Conservation (phyloP, 2,113 vertebrate species). For the Scophthalmus maximus region DNA sequence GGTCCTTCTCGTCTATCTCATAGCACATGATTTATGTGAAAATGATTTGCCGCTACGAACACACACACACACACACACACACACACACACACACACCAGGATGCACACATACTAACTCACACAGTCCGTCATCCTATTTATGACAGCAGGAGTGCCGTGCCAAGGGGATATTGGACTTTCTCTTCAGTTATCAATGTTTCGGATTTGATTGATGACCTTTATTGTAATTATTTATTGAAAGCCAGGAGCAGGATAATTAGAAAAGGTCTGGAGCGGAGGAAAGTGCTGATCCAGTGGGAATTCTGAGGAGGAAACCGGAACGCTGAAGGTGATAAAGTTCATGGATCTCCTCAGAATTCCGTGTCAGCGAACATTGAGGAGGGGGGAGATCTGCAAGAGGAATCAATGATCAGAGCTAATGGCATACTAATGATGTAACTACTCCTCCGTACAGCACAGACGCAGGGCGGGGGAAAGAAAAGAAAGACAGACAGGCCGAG, state of each 20-base stretch:
- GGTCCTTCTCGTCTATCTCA: slow-evolving; percentile 64
- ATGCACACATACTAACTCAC: slow-evolving; percentile 33
- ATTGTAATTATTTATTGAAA: slow-evolving; percentile 85
- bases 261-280: slow-evolving; percentile 76
- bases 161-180: slow-evolving; percentile 77
- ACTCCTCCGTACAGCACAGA: slow-evolving; percentile 52
- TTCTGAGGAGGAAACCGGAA: slow-evolving; percentile 73
- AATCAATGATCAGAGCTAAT: slow-evolving; percentile 82
- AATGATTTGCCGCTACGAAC: slow-evolving; percentile 61
- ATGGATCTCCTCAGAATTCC: slow-evolving; percentile 78
- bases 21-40: slow-evolving; percentile 75
- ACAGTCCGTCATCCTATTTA: slow-evolving; percentile 64
- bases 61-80: slow-evolving; percentile 25
- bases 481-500: background rate
- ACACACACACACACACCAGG: slow-evolving; percentile 10
- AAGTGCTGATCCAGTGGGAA: slow-evolving; percentile 81
- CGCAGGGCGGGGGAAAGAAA: background rate
- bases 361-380: slow-evolving; percentile 64
- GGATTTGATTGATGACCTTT: slow-evolving; percentile 80
- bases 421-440: slow-evolving; percentile 80
- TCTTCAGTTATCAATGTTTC: slow-evolving; percentile 81
- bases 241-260: slow-evolving; percentile 79
- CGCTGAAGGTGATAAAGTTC: slow-evolving; percentile 80
- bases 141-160: slow-evolving; percentile 57
- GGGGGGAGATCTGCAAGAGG: slow-evolving; percentile 49